phyloP scores from a whole-genome alignment of 1,140 invertebrate genomes.

The Pseudomyrmex concolor region DNA sequence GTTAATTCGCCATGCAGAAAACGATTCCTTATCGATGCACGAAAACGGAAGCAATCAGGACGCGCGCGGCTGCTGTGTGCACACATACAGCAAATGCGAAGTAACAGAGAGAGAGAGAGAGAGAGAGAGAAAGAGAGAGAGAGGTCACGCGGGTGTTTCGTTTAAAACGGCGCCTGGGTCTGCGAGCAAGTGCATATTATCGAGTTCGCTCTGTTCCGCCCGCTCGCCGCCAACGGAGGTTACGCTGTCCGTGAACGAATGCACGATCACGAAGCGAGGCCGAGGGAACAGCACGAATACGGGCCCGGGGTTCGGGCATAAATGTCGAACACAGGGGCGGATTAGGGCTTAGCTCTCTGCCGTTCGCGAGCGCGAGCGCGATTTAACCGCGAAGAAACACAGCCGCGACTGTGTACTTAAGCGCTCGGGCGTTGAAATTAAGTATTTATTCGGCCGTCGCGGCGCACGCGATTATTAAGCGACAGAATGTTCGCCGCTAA shows the following conservation, averaged over 20 bases:
- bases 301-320: conserved; percentile 34
- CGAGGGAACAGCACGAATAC: conserved; percentile 37
- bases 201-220: conserved; percentile 39
- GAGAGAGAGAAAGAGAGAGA: no score
- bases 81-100: conserved; percentile 12
- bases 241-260: conserved; percentile 52
- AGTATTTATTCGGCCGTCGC: conserved; percentile 58
- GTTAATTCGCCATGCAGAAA: conserved; percentile 23
- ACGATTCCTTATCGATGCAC: conserved; percentile 24
- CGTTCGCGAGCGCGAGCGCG: conserved; percentile 41
- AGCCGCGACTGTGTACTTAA: conserved; percentile 62
- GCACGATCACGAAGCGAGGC: conserved; percentile 49
- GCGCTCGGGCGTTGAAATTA: conserved; percentile 46
- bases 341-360: conserved; percentile 53
- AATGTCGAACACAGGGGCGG: conserved; percentile 49
- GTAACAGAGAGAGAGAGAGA: neutral
- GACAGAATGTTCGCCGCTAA: conserved; percentile 24
- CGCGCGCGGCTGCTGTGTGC: neutral
- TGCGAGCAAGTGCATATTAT: conserved; percentile 53
- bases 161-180: conserved; percentile 35
- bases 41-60: conserved; percentile 54
- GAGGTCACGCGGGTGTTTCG: conserved; percentile 18
- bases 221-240: conserved; percentile 31
- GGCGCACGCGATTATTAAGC: conserved; percentile 65
- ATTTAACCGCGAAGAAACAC: conserved; percentile 60